phyloP scores from a whole-genome alignment of 1,140 invertebrate genomes.

The Brachionus plicatilis region DNA sequence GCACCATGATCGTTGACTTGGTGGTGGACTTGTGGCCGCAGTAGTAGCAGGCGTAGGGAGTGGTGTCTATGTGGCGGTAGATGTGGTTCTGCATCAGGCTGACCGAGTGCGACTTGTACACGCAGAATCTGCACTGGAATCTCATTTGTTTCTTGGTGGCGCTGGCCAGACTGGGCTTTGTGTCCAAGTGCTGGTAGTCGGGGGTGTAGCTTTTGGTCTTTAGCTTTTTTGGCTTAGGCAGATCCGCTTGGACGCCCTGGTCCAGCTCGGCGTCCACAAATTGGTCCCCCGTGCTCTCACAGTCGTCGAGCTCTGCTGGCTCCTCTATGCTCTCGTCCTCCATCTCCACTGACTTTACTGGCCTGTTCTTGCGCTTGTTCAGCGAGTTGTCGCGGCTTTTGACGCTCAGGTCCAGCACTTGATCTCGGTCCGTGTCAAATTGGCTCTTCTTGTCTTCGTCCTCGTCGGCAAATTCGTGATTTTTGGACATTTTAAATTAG shows the following conservation, averaged over 20 bases:
- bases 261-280: neutral
- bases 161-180: neutral
- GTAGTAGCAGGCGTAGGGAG: constrained; percentile 32
- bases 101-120: constrained; percentile 7
- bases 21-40: constrained; percentile 41
- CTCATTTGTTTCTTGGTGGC: constrained; percentile 26
- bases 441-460: neutral
- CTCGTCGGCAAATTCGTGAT: neutral
- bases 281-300: neutral
- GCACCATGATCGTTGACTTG: constrained; percentile 40
- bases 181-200: neutral
- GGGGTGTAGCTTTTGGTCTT: neutral
- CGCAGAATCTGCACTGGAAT: constrained; percentile 33
- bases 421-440: neutral
- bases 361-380: constrained; percentile 26
- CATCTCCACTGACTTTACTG: neutral
- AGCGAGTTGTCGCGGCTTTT: neutral
- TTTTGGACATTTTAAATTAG: constrained; percentile 27
- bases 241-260: neutral
- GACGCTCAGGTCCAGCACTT: constrained; percentile 20
- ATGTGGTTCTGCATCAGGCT: constrained; percentile 39
- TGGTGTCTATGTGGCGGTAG: constrained; percentile 30
- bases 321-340: neutral
- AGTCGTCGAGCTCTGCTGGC: neutral
- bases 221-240: neutral